A percentile compares a stretch with the other conserved stretches of the same genome.
Conservation (phyloP, 2,888 invertebrate genomes). For the Agrotis clavis region DNA sequence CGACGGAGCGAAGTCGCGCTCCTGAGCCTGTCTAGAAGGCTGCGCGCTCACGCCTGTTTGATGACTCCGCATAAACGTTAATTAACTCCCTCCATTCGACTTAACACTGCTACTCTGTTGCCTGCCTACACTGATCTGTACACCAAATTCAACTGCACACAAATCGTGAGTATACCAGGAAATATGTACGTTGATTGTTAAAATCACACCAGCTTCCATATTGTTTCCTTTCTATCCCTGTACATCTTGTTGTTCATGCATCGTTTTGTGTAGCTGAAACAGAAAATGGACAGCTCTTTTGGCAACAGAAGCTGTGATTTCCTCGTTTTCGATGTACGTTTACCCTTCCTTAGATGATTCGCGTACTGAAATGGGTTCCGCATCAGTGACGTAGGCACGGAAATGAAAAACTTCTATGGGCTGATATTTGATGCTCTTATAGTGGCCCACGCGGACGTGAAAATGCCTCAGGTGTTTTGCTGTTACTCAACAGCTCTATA, state of each 20-base stretch:
- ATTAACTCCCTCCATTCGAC: constrained; percentile 81
- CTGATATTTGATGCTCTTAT: constrained; percentile 72
- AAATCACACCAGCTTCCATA: constrained; percentile 26
- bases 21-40: constrained; percentile 71
- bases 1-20: constrained; percentile 73
- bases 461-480: constrained; percentile 60
- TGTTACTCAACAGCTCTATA: constrained; percentile 59
- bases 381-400: constrained; percentile 81
- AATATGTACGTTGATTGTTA: constrained; percentile 19
- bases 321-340: constrained; percentile 71
- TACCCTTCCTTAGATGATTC: constrained; percentile 77
- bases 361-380: constrained; percentile 81
- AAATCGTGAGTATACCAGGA: constrained; percentile 42
- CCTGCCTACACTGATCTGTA: constrained; percentile 57
- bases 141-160: constrained; percentile 58
- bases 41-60: constrained; percentile 75
- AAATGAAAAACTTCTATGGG: constrained; percentile 84
- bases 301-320: constrained; percentile 72
- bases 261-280: constrained; percentile 39
- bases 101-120: constrained; percentile 69
- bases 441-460: constrained; percentile 68
- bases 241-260: constrained; percentile 8
- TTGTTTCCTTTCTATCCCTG: background rate
- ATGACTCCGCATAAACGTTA: constrained; percentile 84
- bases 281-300: constrained; percentile 67